Base-by-base conservation (phyloP, 2,888 invertebrate species). In the Calameuta filiformis region DNA sequence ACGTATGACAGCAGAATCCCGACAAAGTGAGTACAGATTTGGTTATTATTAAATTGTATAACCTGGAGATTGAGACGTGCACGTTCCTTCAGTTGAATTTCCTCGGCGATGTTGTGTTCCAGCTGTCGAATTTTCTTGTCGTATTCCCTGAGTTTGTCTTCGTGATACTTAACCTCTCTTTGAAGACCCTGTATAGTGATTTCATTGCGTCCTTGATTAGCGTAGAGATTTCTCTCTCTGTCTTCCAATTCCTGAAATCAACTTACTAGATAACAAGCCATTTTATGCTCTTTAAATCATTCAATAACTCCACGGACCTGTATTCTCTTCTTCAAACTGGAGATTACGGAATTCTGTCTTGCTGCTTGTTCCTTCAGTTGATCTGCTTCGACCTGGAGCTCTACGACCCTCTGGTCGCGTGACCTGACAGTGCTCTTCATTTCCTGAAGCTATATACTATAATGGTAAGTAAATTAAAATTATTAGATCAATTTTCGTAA, bases 301-400 rank as follows among this genome's bases (percentile, higher is more conserved):
- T 56, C 9, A 23, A 31, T 69, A 68, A 31, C 33, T 77, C 3
- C 73, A 76, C 79, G 75, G 78, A 92, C 93, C 89, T 93, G 92
- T 71, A 97, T 94, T 79, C 97, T 95, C 89, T 95, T 96, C 89
- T 96, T 95, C 75, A 97, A 93, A 0, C 97, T 97, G 4, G 94
- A 94, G 83, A 97, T 96, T 73, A 97, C 93, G 0, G 97, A 95
- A 86, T 95, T 96, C 90, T 97, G 97, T 68, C 97, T 93, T 1
- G 97, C 97, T 74, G 96, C 94, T 91, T 97, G 97, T 82, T 97
- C 96, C 11, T 95, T 93, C 31, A 96, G 92, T 87, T 96, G 95
- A 85, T 97, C 95, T 31, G 95, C 95, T 90, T 97, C 97, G 37
- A 95, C 94, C 89, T 96, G 96, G 80, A 96, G 93, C 85, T 97